These are phyloP conservation scores for Lasioglossum baleicum DNA, from an alignment of 1,140 invertebrate genomes.

Conservation along the genomic window DNA sequence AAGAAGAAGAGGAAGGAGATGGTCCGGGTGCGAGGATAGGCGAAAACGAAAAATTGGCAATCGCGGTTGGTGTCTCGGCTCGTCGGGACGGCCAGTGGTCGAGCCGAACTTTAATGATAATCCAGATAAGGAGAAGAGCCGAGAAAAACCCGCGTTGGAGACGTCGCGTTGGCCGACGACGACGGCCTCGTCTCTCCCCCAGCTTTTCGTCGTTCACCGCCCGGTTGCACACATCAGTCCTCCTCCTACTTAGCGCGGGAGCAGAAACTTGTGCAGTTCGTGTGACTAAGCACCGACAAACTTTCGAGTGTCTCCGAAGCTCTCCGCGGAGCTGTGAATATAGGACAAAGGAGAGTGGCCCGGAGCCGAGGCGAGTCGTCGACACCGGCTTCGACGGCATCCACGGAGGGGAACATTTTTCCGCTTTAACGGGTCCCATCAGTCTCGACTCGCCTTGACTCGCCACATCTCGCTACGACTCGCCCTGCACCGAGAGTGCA, in stretches of 20 bases:
- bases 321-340: conserved; percentile 32
- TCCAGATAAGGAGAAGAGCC: conserved; percentile 30
- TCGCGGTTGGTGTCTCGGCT: not conserved
- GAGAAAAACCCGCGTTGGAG: conserved; percentile 13
- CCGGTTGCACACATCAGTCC: not conserved
- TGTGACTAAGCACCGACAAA: conserved; percentile 43
- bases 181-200: conserved; percentile 20
- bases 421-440: conserved; percentile 4
- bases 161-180: not conserved
- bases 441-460: not conserved
- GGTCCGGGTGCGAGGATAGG: not conserved
- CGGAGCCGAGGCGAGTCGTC: not conserved
- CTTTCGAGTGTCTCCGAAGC: conserved; percentile 33
- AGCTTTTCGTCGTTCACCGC: conserved; percentile 8
- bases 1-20: not conserved
- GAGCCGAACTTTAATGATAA: conserved; percentile 39
- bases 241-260: conserved; percentile 25
- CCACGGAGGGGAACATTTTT: conserved; percentile 10
- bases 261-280: conserved; percentile 6
- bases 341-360: conserved; percentile 31
- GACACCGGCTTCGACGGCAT: not conserved
- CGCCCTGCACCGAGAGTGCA: not conserved
- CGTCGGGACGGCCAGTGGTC: conserved; percentile 8
- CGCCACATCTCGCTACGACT: too few relatives aligned
- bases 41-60: not conserved